These are phyloP conservation scores for Rhopalosiphum nymphaeae DNA, from an alignment of 2,888 invertebrate species.

Conservation along the genomic window DNA sequence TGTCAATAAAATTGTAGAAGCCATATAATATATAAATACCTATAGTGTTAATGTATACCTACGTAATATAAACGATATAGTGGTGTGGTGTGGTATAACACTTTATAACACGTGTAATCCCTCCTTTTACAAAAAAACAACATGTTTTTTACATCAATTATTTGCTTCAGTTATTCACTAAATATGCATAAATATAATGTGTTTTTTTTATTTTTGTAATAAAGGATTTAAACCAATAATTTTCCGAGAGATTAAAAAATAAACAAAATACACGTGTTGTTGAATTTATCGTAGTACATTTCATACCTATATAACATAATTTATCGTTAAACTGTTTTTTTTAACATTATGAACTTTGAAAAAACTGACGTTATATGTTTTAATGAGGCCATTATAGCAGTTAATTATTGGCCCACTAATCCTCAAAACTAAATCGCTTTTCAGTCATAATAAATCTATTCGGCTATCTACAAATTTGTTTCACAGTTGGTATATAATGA, in stretches of 20 bases:
- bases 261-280: background rate
- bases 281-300: background rate
- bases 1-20: slow-evolving; percentile 10
- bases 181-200: background rate
- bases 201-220: background rate
- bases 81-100: slow-evolving; percentile 21
- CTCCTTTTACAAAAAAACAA: background rate
- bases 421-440: background rate
- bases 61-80: slow-evolving; percentile 1
- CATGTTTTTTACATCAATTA: slow-evolving; percentile 15
- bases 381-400: background rate
- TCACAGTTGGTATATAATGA: background rate
- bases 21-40: slow-evolving; percentile 24
- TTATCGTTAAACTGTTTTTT: background rate
- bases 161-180: slow-evolving; percentile 20
- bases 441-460: background rate
- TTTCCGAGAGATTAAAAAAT: background rate
- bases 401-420: background rate
- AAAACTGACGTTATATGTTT: background rate
- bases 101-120: slow-evolving; percentile 54
- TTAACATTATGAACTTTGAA: background rate
- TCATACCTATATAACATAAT: background rate
- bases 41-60: slow-evolving; percentile 14
- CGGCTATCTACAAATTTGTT: background rate
- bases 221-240: background rate